Evolutionary conservation across 2,797 vertebrate genomes (phyloP).

Genomic region (Clamator glandarius): DNA sequence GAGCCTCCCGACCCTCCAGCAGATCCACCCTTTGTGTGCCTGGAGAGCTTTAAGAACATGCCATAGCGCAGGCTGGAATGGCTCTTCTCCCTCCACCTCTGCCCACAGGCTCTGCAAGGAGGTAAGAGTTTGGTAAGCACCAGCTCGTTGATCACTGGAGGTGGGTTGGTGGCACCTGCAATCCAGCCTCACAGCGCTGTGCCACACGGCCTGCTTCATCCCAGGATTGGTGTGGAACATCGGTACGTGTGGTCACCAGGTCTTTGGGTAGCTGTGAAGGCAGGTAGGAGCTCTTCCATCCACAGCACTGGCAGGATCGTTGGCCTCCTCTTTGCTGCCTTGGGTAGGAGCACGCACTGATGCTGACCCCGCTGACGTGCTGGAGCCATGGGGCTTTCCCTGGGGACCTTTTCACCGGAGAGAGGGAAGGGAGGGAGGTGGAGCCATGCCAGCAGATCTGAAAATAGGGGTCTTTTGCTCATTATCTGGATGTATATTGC

Average conservation of each 20-base stretch:
- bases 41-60: neutral
- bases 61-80: neutral
- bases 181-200: neutral
- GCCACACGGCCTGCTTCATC: neutral
- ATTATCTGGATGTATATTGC: constrained; percentile 48
- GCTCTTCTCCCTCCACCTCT: neutral
- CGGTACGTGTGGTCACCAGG: neutral
- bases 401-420: neutral
- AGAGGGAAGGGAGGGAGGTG: neutral
- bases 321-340: rapidly evolving
- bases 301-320: neutral
- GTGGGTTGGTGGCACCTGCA: neutral
- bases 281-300: neutral
- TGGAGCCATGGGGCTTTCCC: neutral
- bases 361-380: neutral
- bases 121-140: neutral
- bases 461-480: constrained; percentile 24
- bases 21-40: neutral
- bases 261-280: neutral
- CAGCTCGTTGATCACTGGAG: neutral
- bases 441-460: neutral
- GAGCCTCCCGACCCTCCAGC: too few species aligned
- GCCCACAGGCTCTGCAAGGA: neutral
- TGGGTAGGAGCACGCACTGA: neutral
- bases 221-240: neutral